Evolutionary conservation across 2,888 invertebrate species (phyloP).

Genomic region (Lasioglossum oenotherae): DNA sequence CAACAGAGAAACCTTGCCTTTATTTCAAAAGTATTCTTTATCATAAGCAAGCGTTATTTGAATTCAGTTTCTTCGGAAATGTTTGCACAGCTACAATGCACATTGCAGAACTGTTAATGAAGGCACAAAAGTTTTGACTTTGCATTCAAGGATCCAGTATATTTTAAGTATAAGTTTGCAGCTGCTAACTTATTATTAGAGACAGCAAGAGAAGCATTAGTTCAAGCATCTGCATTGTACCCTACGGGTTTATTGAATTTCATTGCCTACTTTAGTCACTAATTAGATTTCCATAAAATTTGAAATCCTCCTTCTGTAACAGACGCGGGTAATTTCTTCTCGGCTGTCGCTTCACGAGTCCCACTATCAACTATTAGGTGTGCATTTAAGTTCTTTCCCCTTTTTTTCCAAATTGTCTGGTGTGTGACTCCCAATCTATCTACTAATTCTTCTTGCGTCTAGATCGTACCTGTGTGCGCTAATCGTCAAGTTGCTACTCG

Average conservation of each 20-base stretch:
- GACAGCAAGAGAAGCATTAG: neutral
- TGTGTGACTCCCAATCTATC: too few relatives aligned
- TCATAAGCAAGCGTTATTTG: neutral
- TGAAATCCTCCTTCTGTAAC: too few relatives aligned
- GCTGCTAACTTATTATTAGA: neutral
- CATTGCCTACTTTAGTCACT: too few relatives aligned
- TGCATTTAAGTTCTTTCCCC: too few relatives aligned
- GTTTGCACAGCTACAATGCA: neutral
- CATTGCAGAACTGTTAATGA: neutral
- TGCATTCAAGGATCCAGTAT: neutral
- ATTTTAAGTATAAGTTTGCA: neutral
- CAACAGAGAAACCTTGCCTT: neutral
- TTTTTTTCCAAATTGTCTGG: too few relatives aligned
- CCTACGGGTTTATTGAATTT: neutral
- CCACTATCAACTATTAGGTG: too few relatives aligned
- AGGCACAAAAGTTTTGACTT: neutral
- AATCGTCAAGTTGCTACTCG: too few relatives aligned
- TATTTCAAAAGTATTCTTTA: neutral
- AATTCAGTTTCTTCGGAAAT: neutral
- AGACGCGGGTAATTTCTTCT: too few relatives aligned
- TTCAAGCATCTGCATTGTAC: neutral
- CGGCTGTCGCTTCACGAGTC: too few relatives aligned
- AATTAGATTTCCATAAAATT: too few relatives aligned
- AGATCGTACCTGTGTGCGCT: too few relatives aligned
- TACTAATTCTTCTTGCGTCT: too few relatives aligned